Evolutionary conservation across 1,140 invertebrate genomes (phyloP), one percentile per base, ranked within the genome.

Genomic region (Microplitis demolitor): DNA sequence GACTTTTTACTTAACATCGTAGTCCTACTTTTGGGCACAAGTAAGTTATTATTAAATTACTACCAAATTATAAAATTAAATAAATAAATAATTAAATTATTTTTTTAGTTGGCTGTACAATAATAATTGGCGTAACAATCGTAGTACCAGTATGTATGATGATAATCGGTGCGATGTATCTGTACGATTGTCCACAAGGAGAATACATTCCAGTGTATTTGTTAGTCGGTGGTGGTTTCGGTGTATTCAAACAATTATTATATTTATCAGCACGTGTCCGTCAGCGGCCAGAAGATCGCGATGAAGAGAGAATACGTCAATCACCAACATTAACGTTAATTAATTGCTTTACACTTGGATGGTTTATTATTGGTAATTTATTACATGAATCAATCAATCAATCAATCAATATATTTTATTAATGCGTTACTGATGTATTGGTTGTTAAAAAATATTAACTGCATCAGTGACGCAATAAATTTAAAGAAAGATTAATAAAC

Each of bases 161-260:
- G 64, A 84, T 91, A 3, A 90, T 93, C 74, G 91, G 91, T 45
- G 87, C 89, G 8, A 81, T 91, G 11, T 91, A 92, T 81, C 82
- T 92, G 61, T 80, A 92, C 76, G 89, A 92, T 51, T 93, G 92
- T 81, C 90, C 89, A 8, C 89, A 90, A 77, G 90, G 92, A 76
- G 88, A 89, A 80, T 91, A 91, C 78, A 92, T 93, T 82, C 92
- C 92, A 4, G 88, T 92, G 33, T 93, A 92, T 83, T 87, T 93
- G 75, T 82, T 93, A 74, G 91, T 93, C 72, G 91, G 90, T 76
- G 91, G 91, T 83, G 82, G 82, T 78, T 83, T 93, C 79, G 90
- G 91, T 4, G 85, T 91, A 58, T 78, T 91, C 34, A 91, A 91
- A 76, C 91, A 91, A 79, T 75, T 92, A 6, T 78, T 91, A 34